Conservation (phyloP, 2,888 invertebrate genomes). For the Sminthurinus aureus region DNA sequence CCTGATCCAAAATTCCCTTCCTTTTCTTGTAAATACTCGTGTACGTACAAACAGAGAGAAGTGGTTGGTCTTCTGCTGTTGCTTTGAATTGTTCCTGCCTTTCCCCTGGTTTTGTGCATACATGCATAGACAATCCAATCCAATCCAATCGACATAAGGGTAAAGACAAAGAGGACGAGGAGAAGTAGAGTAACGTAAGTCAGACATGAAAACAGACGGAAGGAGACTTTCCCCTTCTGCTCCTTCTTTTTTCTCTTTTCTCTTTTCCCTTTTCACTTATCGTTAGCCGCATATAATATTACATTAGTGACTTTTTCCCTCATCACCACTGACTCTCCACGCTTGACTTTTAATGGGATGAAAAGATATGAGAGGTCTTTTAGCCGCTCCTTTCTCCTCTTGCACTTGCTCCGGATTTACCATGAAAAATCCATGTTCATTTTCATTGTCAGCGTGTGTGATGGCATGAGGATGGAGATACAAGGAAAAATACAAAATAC, state of each 20-base stretch:
- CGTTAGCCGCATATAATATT: background rate
- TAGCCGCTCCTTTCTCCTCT: background rate
- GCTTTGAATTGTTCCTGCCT: too few relatives aligned
- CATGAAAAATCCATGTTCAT: background rate
- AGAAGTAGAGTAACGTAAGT: too few relatives aligned
- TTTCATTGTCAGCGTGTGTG: background rate
- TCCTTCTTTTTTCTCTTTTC: background rate
- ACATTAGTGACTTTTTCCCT: background rate
- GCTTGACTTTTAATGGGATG: background rate
- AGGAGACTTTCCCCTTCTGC: background rate
- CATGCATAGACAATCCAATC: background rate
- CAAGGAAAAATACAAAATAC: too few relatives aligned
- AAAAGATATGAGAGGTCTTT: background rate
- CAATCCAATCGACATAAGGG: background rate
- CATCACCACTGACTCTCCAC: background rate
- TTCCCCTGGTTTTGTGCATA: background rate
- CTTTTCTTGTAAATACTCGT: background rate
- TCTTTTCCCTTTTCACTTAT: background rate
- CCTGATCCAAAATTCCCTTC: constrained; percentile 44
- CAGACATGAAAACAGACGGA: background rate
- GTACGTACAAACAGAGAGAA: background rate
- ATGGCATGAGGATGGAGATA: background rate
- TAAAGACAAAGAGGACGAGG: too few relatives aligned
- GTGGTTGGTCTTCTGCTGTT: too few relatives aligned
- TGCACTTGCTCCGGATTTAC: background rate